Evolutionary conservation across 2,797 vertebrate species (phyloP).

Genomic region (Megalops cyprinoides): DNA sequence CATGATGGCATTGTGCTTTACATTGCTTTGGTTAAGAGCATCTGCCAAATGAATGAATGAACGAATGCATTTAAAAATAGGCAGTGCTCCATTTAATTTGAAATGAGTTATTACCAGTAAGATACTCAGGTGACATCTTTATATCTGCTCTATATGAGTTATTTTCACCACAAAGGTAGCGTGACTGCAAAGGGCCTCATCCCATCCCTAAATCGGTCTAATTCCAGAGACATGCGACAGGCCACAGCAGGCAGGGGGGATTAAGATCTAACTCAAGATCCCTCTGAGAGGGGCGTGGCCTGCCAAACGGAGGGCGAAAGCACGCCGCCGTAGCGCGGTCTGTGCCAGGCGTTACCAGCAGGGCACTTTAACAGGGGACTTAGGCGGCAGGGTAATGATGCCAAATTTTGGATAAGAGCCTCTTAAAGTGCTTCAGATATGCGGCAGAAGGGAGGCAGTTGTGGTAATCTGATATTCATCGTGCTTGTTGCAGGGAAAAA

Average conservation of each 20-base stretch:
- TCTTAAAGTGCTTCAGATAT: conserved; percentile 56
- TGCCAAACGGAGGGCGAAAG: conserved; percentile 3
- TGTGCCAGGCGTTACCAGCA: conserved; percentile 54
- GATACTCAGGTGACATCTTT: background rate
- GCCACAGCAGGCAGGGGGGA: conserved; percentile 68
- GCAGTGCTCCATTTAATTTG: too few species aligned
- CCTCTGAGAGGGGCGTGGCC: conserved; percentile 26
- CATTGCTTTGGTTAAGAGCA: too few species aligned
- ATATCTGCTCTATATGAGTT: background rate
- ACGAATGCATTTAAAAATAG: too few species aligned
- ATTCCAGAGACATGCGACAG: conserved; percentile 67
- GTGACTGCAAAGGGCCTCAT: background rate
- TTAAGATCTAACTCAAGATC: conserved; percentile 72
- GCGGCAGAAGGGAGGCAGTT: conserved; percentile 25
- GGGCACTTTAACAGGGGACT: conserved; percentile 60
- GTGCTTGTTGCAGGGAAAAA: conserved; percentile 33
- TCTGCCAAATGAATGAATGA: too few species aligned
- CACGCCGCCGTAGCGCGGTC: conserved; percentile 19
- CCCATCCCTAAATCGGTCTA: conserved; percentile 59
- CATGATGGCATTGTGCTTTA: too few species aligned
- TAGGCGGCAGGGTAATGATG: conserved; percentile 43
- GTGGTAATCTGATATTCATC: conserved; percentile 44
- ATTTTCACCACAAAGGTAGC: background rate
- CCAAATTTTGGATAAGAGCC: conserved; percentile 39
- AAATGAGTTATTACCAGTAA: background rate